Base-by-base conservation (phyloP, 1,140 invertebrate species). In the Pseudomyrmex cubaensis region DNA sequence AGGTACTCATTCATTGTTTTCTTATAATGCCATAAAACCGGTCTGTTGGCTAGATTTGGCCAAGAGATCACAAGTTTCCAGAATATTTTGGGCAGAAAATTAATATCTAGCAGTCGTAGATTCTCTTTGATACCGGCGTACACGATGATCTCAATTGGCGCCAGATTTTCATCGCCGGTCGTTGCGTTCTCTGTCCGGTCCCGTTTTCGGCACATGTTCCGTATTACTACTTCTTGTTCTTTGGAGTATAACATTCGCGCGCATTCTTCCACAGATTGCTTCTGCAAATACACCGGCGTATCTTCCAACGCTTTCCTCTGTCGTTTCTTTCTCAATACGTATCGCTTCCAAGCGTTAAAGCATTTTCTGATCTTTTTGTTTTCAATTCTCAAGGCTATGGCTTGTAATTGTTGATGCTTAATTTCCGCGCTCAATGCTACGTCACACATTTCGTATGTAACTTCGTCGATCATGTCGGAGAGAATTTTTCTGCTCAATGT, bases 21-120 rank as follows among this genome's bases (percentile, higher is more conserved):
- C 59, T 92, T 91, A 46, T 93, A 85, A 17, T 90, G 86, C 92
- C 92, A 93, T 0, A 92, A 64, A 2, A 91, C 54, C 3, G 89
- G 57, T 50, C 85, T 86, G 15, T 91, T 90, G 5, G 87, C 82
- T 15, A 93, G 77, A 73, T 94, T 91, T 15, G 96, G 95, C 73
- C 96, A 94, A 0, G 96, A 95, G 17, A 97, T 88, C n/a, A 95
- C 91, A 25, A 97, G 86, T 93, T 97, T 97, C 96, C 96, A 97
- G 90, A 95, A 97, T 66, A 95, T 92, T 84, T 95, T 95, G 82
- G 90, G 80, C 22, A 59, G 25, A 13, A 72, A 57, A 69, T 91
- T 85, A 0, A 83, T 87, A 0, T 93, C 87, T 1, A 87, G 70
- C 3, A 75, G 85, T 63, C 89, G 91, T 12, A 88, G 69, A 62